Evolutionary conservation across 2,888 invertebrate species (phyloP).

Genomic region (Acrocyrtus sp.): DNA sequence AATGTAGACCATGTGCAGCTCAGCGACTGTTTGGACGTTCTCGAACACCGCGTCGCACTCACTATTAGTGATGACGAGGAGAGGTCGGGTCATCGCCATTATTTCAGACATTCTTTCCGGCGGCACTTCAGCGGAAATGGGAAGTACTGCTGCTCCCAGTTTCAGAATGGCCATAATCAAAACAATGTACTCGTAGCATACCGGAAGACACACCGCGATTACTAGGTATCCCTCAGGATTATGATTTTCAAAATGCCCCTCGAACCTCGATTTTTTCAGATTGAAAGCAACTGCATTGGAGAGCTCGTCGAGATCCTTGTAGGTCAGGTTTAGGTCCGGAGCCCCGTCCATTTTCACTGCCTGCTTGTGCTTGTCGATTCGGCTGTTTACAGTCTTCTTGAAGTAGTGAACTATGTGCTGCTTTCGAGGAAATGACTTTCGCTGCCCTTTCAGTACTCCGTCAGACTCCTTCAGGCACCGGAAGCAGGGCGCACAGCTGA

Average conservation of each 20-base stretch:
- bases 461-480: too few species aligned
- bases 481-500: too few species aligned
- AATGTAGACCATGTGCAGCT: conserved; percentile 8
- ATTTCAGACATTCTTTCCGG: conserved; percentile 20
- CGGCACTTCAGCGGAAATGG: conserved; percentile 28
- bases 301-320: conserved; percentile 35
- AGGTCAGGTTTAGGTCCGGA: conserved; percentile 10
- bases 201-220: conserved; percentile 49
- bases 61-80: conserved; percentile 20
- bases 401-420: conserved; percentile 25
- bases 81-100: conserved; percentile 23
- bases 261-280: conserved; percentile 21
- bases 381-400: conserved; percentile 16
- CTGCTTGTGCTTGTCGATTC: conserved; percentile 10
- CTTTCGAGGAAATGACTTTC: conserved; percentile 7
- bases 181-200: conserved; percentile 44
- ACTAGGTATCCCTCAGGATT: conserved; percentile 53
- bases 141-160: conserved; percentile 41
- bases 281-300: conserved; percentile 27
- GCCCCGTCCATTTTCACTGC: conserved; percentile 27
- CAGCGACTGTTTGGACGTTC: background rate
- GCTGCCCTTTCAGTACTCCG: conserved; percentile 7
- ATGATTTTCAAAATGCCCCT: conserved; percentile 2
- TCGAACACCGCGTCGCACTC: conserved; percentile 16
- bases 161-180: conserved; percentile 46